Percentiles rank a stretch among this genome's conserved stretches.
These are phyloP conservation scores for Allolobophora icterica DNA, from an alignment of 2,888 invertebrate species.

Conservation along the genomic window DNA sequence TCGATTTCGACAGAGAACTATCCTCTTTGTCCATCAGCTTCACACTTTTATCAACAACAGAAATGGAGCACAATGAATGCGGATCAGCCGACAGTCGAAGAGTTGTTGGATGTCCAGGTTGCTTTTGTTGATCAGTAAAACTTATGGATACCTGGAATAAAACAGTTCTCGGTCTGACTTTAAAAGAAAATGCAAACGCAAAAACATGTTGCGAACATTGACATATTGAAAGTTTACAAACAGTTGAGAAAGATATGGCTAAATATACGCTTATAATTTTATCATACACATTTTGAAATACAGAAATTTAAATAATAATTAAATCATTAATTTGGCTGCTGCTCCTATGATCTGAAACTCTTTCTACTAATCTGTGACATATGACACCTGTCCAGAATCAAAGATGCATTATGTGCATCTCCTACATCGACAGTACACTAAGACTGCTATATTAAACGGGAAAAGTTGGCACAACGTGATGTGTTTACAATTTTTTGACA, in stretches of 20 bases:
- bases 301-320: too few species aligned
- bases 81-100: constrained; percentile 69
- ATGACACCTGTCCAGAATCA: too few species aligned
- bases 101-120: constrained; percentile 68
- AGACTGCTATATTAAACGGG: too few species aligned
- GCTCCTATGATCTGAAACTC: too few species aligned
- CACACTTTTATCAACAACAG: constrained; percentile 71
- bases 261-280: background rate
- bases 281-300: background rate
- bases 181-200: background rate
- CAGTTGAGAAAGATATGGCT: too few species aligned
- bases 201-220: background rate
- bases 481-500: too few species aligned
- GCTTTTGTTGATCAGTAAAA: constrained; percentile 64
- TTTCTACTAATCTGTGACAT: too few species aligned
- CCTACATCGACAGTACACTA: too few species aligned
- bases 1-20: background rate
- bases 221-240: background rate
- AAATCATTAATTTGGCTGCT: too few species aligned
- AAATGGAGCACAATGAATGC: constrained; percentile 71
- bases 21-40: constrained; percentile 58
- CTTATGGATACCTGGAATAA: constrained; percentile 56
- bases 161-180: background rate
- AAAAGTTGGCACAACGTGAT: too few species aligned
- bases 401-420: too few species aligned